Evolutionary conservation across 2,888 invertebrate species (phyloP), one percentile per base, ranked within the genome.

Genomic region (Cryptus viduatorius): DNA sequence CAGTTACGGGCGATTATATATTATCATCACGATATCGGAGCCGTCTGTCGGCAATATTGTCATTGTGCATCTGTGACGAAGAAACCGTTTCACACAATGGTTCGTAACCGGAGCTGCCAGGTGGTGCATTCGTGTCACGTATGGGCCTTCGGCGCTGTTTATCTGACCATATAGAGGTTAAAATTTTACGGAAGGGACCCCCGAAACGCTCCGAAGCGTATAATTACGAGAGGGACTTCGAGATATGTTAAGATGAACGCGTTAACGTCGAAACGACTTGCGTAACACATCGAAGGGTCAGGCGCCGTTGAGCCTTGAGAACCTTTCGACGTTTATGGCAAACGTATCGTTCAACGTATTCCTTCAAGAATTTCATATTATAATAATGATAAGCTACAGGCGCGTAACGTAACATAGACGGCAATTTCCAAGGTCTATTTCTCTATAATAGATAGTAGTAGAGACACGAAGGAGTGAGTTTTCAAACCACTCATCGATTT

Each of bases 31-130:
- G 68, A 19, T 19, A 46, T 24, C 24, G 48, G 29, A 67, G 64
- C 42, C 37, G 65, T 68, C 46, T 31, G 37, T 31, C 50, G 53
- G 16, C 69, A 29, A 19, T 31, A 44, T 77, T 19, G 56, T 59
- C 50, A 50, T 61, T 24, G 37, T 65, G 76, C 81, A 82, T 65
- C 77, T 82, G 77, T 48, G 76, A 65, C 65, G 65, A 67, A 67
- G 68, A 68, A 75, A 80, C 73, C 14, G 59, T 68, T 53, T 68
- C 67, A 48, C 42, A 42, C 50, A 19, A 68, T 80, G 68, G 50
- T 72, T 73, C 10, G 19, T 16, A 73, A 61, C 59, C 73, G 68
- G 46, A 19, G n/a, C 24, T 10, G 56, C 80, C 80, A 75, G 79
- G 65, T 72, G 79, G 72, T 72, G 56, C 56, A 79, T 71, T 65